phyloP scores from a whole-genome alignment of 2,113 vertebrate species.

The Amblyornis subalaris region DNA sequence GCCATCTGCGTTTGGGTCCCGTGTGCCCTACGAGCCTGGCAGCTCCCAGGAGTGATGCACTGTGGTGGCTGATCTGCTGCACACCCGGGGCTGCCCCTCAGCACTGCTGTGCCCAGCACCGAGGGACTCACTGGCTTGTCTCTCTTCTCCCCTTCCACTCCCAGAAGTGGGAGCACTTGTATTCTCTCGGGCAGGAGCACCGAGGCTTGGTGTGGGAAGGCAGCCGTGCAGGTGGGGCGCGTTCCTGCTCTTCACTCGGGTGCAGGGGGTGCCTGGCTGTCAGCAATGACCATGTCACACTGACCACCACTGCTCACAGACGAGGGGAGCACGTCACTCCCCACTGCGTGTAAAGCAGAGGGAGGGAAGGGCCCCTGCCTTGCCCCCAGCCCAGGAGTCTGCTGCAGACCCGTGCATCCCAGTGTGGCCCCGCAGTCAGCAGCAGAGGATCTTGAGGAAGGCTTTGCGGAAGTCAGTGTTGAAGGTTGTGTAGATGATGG shows the following conservation, averaged over 20 bases:
- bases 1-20: fast-evolving
- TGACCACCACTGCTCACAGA: fast-evolving
- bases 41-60: fast-evolving
- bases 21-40: background rate
- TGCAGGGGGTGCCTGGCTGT: background rate
- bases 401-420: background rate
- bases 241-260: background rate
- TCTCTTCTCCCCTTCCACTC: background rate
- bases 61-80: background rate
- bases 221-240: fast-evolving
- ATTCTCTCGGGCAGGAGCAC: background rate
- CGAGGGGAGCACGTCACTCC: background rate
- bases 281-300: fast-evolving
- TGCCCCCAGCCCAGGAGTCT: background rate
- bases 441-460: constrained; percentile 92
- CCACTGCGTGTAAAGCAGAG: background rate
- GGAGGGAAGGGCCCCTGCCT: background rate
- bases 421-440: constrained; percentile 38
- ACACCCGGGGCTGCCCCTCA: fast-evolving
- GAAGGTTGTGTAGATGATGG: constrained; percentile 93
- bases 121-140: background rate
- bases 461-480: constrained; percentile 90
- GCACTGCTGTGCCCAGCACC: fast-evolving
- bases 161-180: background rate
- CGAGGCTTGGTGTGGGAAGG: background rate